A percentile compares a stretch with the other conserved stretches of the same genome.
Evolutionary conservation across 2,888 invertebrate species (phyloP).

Genomic region (Shargacucullia verbasci): DNA sequence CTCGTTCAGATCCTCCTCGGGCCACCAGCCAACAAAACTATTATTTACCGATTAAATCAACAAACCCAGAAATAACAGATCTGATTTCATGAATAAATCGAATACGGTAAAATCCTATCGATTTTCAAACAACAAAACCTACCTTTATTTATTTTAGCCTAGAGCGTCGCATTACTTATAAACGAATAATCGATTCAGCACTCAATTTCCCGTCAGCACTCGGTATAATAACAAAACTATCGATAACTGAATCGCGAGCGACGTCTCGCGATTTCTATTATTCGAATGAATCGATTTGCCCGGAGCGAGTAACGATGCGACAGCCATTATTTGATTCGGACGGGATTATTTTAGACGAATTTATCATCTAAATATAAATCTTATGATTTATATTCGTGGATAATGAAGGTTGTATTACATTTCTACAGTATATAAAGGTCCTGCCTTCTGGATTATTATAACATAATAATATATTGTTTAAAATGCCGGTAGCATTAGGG

Average conservation of each 20-base stretch:
- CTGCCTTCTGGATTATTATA: conserved; percentile 25
- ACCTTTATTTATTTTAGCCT: conserved; percentile 71
- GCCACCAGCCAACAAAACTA: conserved; percentile 42
- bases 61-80: conserved; percentile 50
- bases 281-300: conserved; percentile 73
- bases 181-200: conserved; percentile 78
- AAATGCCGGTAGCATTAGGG: conserved; percentile 32
- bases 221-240: conserved; percentile 78
- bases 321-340: conserved; percentile 68
- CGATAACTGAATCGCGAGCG: conserved; percentile 73
- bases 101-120: conserved; percentile 56
- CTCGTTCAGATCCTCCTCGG: conserved; percentile 30
- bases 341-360: conserved; percentile 63
- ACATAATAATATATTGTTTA: conserved; percentile 42
- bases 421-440: conserved; percentile 22
- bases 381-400: conserved; percentile 48
- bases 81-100: conserved; percentile 54
- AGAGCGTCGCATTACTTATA: conserved; percentile 72
- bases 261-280: conserved; percentile 77
- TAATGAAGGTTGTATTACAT: conserved; percentile 45
- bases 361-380: conserved; percentile 61
- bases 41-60: conserved; percentile 51
- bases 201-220: conserved; percentile 73
- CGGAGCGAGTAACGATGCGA: conserved; percentile 67
- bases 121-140: conserved; percentile 56